phyloP scores from a whole-genome alignment of 2,113 vertebrate genomes.

The Ciconia stormi region DNA sequence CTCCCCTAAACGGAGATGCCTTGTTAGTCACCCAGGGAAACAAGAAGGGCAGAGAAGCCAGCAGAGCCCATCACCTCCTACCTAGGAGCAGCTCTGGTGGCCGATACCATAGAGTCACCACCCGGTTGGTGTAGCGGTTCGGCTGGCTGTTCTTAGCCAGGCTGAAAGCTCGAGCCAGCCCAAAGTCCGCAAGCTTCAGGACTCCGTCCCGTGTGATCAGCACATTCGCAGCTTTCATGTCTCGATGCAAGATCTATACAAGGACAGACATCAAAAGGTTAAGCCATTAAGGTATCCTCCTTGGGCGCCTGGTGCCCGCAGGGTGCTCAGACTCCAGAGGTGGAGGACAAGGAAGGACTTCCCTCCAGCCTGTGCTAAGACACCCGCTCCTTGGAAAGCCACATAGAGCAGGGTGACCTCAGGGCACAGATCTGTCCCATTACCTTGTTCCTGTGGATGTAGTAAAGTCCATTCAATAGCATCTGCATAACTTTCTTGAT shows the following conservation, averaged over 20 bases:
- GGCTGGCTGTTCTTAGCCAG: slow-evolving; percentile 98
- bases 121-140: slow-evolving; percentile 96
- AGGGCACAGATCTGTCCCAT: not conserved
- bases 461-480: slow-evolving; percentile 96
- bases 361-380: not conserved
- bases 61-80: slow-evolving; percentile 60
- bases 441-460: slow-evolving; percentile 99
- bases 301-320: not conserved
- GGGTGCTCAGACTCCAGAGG: not conserved
- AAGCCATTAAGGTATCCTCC: not conserved
- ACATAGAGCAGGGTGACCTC: not conserved
- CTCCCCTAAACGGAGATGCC: slow-evolving; percentile 80
- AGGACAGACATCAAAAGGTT: not conserved
- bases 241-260: slow-evolving; percentile 91
- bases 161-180: slow-evolving; percentile 94
- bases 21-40: not conserved
- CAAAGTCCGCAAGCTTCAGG: slow-evolving; percentile 95
- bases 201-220: slow-evolving; percentile 95
- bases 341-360: not conserved
- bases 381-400: not conserved
- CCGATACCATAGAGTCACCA: slow-evolving; percentile 96
- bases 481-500: slow-evolving; percentile 99
- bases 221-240: slow-evolving; percentile 98
- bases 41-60: rapidly evolving
- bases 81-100: slow-evolving; percentile 95